Evolutionary conservation across 2,113 vertebrate genomes (phyloP).

Genomic region (Sander lucioperca): DNA sequence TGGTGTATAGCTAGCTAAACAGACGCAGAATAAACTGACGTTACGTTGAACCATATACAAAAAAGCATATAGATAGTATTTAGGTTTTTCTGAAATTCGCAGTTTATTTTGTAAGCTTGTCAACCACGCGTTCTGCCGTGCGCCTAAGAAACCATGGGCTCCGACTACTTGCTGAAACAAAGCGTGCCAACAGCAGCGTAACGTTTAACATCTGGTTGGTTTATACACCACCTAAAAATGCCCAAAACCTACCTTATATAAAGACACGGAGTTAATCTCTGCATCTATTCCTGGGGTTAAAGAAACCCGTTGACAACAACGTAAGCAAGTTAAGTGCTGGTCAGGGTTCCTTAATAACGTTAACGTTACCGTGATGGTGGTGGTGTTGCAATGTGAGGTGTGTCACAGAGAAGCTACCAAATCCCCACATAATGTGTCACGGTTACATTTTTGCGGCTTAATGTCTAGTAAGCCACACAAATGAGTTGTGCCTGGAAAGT

Average conservation of each 20-base stretch:
- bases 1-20: neutral
- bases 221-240: neutral
- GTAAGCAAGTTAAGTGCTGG: neutral
- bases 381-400: neutral
- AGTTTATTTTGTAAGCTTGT: constrained; percentile 25
- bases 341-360: neutral
- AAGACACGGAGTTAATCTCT: neutral
- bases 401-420: neutral
- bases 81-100: neutral
- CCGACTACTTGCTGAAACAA: constrained; percentile 65
- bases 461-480: accelerated
- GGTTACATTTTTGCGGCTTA: accelerated
- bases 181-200: constrained; percentile 25
- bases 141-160: constrained; percentile 17
- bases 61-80: neutral
- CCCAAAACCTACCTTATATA: neutral
- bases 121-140: constrained; percentile 32
- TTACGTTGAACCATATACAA: accelerated
- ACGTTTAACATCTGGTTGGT: neutral
- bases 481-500: accelerated
- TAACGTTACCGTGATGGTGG: neutral
- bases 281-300: accelerated
- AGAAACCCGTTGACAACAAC: neutral
- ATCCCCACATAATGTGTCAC: accelerated
- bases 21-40: no score